These are phyloP conservation scores for Eumeta japonica DNA, from an alignment of 1,140 invertebrate species.

Conservation along the genomic window DNA sequence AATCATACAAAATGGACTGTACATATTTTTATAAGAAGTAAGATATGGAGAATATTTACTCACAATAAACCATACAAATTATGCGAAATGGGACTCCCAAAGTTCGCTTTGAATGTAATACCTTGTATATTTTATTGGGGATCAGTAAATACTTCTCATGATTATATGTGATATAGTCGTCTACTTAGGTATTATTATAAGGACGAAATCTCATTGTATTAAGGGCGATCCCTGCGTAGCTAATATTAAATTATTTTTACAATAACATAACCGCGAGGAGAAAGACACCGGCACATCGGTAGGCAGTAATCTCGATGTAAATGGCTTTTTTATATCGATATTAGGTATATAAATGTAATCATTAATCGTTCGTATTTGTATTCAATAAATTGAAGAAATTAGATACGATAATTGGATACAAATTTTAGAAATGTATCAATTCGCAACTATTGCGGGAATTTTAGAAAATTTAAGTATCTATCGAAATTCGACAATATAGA, in stretches of 20 bases:
- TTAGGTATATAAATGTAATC: too few species aligned
- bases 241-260: too few species aligned
- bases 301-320: too few species aligned
- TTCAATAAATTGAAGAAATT: too few species aligned
- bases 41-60: background rate
- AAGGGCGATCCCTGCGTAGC: conserved; percentile 24
- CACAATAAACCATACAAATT: background rate
- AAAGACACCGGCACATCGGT: conserved; percentile 35
- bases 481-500: too few species aligned
- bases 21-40: background rate
- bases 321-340: too few species aligned
- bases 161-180: conserved; percentile 45
- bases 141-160: conserved; percentile 33
- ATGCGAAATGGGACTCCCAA: background rate
- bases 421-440: too few species aligned
- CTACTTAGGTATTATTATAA: conserved; percentile 33
- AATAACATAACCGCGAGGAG: conserved; percentile 24
- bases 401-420: too few species aligned
- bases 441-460: too few species aligned
- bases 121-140: background rate
- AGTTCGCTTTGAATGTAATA: background rate
- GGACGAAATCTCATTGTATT: conserved; percentile 44
- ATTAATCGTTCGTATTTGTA: too few species aligned
- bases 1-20: background rate
- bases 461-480: too few species aligned